phyloP scores from a whole-genome alignment of 2,113 vertebrate species.

The Strigops habroptila region DNA sequence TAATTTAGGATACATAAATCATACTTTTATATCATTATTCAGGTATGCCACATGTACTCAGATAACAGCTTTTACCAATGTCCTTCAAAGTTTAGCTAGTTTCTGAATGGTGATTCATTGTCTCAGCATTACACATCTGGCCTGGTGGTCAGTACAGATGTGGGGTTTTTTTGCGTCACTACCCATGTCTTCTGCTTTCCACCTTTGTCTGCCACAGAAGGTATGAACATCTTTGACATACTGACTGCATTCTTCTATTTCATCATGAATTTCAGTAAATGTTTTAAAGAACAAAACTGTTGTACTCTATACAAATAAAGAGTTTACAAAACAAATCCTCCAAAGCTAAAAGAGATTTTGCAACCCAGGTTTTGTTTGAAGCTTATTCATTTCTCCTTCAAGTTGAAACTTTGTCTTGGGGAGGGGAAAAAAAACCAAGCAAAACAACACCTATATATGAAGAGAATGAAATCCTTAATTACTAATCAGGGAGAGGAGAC shows the following conservation, averaged over 20 bases:
- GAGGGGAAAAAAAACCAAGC: not conserved
- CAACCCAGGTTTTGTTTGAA: not conserved
- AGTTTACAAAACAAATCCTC: not conserved
- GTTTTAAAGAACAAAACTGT: not conserved
- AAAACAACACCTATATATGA: not conserved
- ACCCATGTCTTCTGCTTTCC: not conserved
- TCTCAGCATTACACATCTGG: not conserved
- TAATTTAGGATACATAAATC: not conserved
- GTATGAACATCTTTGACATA: not conserved
- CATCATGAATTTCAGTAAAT: not conserved
- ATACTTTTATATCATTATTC: not conserved
- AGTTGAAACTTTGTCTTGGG: not conserved
- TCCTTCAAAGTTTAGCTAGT: constrained; percentile 30
- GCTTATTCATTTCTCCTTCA: not conserved
- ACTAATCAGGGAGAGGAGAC: not conserved
- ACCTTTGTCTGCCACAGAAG: not conserved
- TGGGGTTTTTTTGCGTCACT: not conserved
- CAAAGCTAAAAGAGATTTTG: not conserved
- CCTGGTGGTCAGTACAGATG: not conserved
- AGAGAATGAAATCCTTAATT: constrained; percentile 1
- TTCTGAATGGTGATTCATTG: not conserved
- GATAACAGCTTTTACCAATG: constrained; percentile 24
- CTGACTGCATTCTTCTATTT: not conserved
- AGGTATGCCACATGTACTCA: not conserved
- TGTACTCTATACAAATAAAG: not conserved